phyloP scores from a whole-genome alignment of 2,113 vertebrate genomes.

The Mesocricetus auratus region DNA sequence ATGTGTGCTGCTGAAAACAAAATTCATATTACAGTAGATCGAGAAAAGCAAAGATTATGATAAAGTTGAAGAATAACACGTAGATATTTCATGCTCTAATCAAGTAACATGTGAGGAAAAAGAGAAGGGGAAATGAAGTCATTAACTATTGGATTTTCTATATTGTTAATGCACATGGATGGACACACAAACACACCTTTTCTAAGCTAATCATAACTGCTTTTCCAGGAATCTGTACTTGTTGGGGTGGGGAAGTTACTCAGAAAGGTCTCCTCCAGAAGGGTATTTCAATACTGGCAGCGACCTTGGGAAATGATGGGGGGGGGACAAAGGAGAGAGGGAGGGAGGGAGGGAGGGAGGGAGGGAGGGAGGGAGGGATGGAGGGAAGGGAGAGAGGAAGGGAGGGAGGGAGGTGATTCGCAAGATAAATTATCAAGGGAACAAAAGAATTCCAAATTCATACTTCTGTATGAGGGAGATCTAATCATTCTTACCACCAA shows the following conservation, averaged over 20 bases:
- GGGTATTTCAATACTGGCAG: background rate
- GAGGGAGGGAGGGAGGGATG: background rate
- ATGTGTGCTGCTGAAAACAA: background rate
- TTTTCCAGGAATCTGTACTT: background rate
- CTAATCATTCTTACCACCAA: background rate
- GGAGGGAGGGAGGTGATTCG: background rate
- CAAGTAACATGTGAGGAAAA: background rate
- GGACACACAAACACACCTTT: background rate
- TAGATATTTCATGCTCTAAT: background rate
- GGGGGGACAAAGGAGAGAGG: background rate
- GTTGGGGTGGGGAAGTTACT: rapidly evolving
- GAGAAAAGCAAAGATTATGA: background rate
- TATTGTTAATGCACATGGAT: background rate
- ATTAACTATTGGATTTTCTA: background rate
- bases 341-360: background rate
- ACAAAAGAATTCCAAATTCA: background rate
- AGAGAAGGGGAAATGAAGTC: background rate
- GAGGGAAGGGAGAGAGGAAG: background rate
- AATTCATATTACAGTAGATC: background rate
- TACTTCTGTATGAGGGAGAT: background rate
- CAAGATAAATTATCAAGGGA: background rate
- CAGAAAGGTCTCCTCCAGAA: background rate
- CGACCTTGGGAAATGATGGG: background rate
- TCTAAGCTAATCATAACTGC: background rate
- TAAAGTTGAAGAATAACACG: background rate